These are phyloP conservation scores for Hirundichthys speculiger DNA, from an alignment of 2,113 vertebrate species.

Conservation along the genomic window DNA sequence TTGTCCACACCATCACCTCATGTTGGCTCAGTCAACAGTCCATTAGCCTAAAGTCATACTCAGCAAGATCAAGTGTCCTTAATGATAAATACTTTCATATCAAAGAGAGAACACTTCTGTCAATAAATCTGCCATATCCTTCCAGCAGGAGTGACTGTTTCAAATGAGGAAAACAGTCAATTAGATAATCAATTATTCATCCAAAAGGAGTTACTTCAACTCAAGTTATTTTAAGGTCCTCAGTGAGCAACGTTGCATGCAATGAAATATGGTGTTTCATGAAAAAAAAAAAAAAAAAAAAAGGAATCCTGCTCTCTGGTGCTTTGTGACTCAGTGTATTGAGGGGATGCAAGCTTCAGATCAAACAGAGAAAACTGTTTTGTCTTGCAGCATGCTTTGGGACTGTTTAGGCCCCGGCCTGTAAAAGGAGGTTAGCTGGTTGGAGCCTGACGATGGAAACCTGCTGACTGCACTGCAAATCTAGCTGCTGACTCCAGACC, in stretches of 20 bases:
- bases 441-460: conserved; percentile 57
- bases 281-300: background rate
- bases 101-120: conserved; percentile 10
- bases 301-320: conserved; percentile 4
- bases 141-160: conserved; percentile 6
- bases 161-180: conserved; percentile 11
- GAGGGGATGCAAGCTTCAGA: conserved; percentile 22
- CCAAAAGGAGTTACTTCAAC: conserved; percentile 18
- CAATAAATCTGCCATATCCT: conserved; percentile 23
- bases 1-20: conserved; percentile 46
- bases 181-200: conserved; percentile 13
- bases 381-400: conserved; percentile 36
- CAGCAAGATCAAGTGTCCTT: conserved; percentile 40
- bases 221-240: conserved; percentile 31
- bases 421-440: conserved; percentile 56
- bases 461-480: conserved; percentile 59
- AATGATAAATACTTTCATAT: conserved; percentile 51
- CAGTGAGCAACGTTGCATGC: background rate
- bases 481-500: conserved; percentile 69
- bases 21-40: conserved; percentile 28
- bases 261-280: conserved; percentile 1
- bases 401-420: conserved; percentile 33
- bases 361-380: conserved; percentile 40
- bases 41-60: conserved; percentile 62
- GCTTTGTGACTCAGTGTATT: conserved; percentile 28